Percentiles rank a stretch among this genome's conserved stretches.
phyloP scores from a whole-genome alignment of 1,140 invertebrate species.

The Drosophila grimshawi region DNA sequence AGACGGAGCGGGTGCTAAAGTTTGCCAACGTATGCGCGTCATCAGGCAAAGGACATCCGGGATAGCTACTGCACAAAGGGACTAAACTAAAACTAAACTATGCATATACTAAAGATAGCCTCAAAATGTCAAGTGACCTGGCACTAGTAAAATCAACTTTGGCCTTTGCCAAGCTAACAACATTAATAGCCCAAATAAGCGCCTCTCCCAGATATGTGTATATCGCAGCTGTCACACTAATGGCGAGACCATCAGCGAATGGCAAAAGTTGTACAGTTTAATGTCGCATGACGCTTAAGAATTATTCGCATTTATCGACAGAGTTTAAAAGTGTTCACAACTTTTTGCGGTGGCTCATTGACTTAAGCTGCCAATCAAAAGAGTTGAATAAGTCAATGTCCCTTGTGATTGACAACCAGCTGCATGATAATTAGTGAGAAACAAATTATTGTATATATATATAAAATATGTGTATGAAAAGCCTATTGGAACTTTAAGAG shows the following conservation, averaged over 20 bases:
- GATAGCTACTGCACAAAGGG: constrained; percentile 59
- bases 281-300: constrained; percentile 36
- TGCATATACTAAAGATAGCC: constrained; percentile 20
- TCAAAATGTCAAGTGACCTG: constrained; percentile 33
- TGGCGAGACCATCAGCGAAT: constrained; percentile 12
- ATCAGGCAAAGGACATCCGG: constrained; percentile 70
- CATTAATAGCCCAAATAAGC: constrained; percentile 63
- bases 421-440: not conserved
- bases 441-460: not conserved
- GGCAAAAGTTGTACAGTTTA: constrained; percentile 33
- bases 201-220: constrained; percentile 7
- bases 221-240: constrained; percentile 20
- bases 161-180: constrained; percentile 57
- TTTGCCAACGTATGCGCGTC: constrained; percentile 59
- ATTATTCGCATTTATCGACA: constrained; percentile 20
- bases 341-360: constrained; percentile 30
- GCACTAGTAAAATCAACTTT: constrained; percentile 17
- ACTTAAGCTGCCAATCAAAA: constrained; percentile 20
- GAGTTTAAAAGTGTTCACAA: constrained; percentile 16
- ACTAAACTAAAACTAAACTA: constrained; percentile 9
- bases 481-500: no score
- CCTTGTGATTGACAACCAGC: constrained; percentile 7
- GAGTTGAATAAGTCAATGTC: constrained; percentile 12
- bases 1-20: not conserved
- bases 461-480: no score